phyloP scores from a whole-genome alignment of 2,888 invertebrate species.

The Melanophora roralis region DNA sequence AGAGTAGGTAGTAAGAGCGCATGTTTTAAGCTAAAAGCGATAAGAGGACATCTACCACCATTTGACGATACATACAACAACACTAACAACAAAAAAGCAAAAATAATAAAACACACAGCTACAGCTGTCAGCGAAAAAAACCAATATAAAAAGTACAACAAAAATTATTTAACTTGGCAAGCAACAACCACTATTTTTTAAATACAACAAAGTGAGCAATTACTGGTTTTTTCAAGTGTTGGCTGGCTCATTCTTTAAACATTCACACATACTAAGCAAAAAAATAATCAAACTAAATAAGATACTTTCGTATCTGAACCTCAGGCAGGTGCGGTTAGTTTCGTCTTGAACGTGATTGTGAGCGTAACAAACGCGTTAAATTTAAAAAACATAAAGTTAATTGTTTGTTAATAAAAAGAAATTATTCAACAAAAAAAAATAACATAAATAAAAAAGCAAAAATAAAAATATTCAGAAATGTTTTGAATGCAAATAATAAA shows the following conservation, averaged over 20 bases:
- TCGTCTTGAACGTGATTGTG: slow-evolving; percentile 73
- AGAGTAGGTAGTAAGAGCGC: slow-evolving; percentile 26
- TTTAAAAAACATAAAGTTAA: background rate
- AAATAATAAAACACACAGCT: too few species aligned
- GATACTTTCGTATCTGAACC: slow-evolving; percentile 65
- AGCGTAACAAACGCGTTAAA: slow-evolving; percentile 66
- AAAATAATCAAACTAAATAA: slow-evolving; percentile 52
- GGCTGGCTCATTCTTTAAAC: slow-evolving; percentile 42
- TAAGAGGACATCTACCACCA: slow-evolving; percentile 27
- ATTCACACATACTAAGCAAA: slow-evolving; percentile 11
- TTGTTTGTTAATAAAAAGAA: background rate
- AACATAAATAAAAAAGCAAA: background rate
- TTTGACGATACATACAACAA: slow-evolving; percentile 3
- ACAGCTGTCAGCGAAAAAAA: slow-evolving; percentile 14
- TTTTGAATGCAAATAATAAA: too few species aligned
- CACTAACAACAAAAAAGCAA: too few species aligned
- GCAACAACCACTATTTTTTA: slow-evolving; percentile 53
- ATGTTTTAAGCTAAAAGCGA: slow-evolving; percentile 9
- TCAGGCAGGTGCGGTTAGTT: slow-evolving; percentile 75
- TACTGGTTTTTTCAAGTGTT: slow-evolving; percentile 56
- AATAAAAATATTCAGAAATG: background rate
- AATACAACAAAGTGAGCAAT: slow-evolving; percentile 57
- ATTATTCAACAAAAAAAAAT: background rate
- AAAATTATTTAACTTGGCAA: slow-evolving; percentile 26
- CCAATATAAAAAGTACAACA: slow-evolving; percentile 12